Evolutionary conservation across 1,140 invertebrate genomes (phyloP).

Genomic region (Euwallacea similis): DNA sequence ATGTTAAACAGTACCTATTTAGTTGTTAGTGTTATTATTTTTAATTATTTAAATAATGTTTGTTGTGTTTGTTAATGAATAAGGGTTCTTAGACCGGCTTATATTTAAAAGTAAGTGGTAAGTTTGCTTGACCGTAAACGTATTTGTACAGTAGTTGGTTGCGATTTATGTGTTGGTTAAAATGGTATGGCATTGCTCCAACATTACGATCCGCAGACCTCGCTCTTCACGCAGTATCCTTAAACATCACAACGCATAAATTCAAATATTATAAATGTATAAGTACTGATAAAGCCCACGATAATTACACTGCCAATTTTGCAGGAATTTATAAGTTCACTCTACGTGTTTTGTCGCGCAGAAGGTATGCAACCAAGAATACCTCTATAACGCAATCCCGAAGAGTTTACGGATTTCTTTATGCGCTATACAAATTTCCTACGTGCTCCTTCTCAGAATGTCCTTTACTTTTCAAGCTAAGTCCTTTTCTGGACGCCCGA

Average conservation of each 20-base stretch:
- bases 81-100: conserved; percentile 32
- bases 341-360: too few relatives aligned
- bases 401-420: too few relatives aligned
- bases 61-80: conserved; percentile 52
- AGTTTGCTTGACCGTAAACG: background rate
- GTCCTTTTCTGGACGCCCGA: too few relatives aligned
- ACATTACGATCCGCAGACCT: background rate
- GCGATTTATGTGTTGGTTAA: conserved; percentile 3
- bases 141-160: background rate
- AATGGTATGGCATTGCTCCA: background rate
- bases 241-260: too few relatives aligned
- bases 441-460: too few relatives aligned
- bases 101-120: conserved; percentile 35
- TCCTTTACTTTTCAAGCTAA: too few relatives aligned
- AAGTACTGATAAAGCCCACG: too few relatives aligned
- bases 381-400: background rate
- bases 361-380: background rate
- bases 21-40: conserved; percentile 47
- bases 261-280: too few relatives aligned
- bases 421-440: too few relatives aligned
- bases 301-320: too few relatives aligned
- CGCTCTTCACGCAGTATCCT: too few relatives aligned
- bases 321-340: too few relatives aligned
- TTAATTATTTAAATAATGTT: conserved; percentile 50
- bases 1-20: conserved; percentile 38